Percentiles rank a stretch among this genome's conserved stretches.
phyloP scores from a whole-genome alignment of 2,113 vertebrate genomes.

The Odocoileus hemionus region DNA sequence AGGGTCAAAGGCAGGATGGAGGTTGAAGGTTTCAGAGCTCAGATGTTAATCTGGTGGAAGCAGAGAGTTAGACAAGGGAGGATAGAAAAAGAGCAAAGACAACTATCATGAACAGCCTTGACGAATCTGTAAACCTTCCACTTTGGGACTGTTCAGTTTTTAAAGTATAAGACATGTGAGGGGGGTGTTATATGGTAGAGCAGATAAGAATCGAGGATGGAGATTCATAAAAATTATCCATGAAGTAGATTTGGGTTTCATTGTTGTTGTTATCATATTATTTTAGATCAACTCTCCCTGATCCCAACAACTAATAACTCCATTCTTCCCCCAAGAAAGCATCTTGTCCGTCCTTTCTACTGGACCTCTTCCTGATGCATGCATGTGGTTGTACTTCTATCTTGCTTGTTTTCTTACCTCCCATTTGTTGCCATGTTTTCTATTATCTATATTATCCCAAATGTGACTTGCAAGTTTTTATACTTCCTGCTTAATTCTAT shows the following conservation, averaged over 20 bases:
- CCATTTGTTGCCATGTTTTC: background rate
- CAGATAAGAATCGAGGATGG: background rate
- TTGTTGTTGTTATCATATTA: background rate
- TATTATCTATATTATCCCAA: background rate
- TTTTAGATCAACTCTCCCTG: background rate
- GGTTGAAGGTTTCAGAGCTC: background rate
- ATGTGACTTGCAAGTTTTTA: background rate
- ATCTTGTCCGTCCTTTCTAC: background rate
- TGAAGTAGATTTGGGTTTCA: background rate
- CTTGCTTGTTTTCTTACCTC: background rate
- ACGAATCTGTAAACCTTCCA: background rate
- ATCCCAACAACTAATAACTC: background rate
- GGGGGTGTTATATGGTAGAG: background rate
- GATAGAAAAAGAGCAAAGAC: background rate
- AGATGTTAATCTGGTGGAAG: background rate
- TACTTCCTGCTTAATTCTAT: background rate
- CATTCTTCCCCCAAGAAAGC: background rate
- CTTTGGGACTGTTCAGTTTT: background rate
- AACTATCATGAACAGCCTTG: background rate
- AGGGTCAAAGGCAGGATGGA: background rate
- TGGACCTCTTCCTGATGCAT: background rate
- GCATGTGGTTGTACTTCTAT: background rate
- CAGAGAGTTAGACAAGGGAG: background rate
- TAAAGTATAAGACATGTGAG: background rate
- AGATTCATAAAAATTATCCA: background rate